Percentiles rank a stretch among this genome's conserved stretches.
Conservation (phyloP, 2,113 vertebrate species). For the Perca schrenkii region DNA sequence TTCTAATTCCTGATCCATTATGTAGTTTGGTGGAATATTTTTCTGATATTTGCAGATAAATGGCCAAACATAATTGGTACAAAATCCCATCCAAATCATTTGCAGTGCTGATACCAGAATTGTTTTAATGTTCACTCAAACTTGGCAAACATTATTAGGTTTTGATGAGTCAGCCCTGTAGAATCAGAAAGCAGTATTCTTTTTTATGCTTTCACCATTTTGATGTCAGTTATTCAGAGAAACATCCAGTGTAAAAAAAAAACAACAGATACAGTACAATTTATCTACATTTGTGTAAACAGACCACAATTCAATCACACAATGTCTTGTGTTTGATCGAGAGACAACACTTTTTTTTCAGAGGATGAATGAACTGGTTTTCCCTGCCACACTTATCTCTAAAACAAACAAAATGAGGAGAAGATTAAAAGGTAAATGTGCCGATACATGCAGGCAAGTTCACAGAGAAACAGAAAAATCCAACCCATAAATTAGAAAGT, state of each 20-base stretch:
- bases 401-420: slow-evolving; percentile 21
- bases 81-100: slow-evolving; percentile 24
- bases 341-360: background rate
- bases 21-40: slow-evolving; percentile 10
- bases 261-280: background rate
- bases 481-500: slow-evolving; percentile 1
- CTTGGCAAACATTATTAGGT: slow-evolving; percentile 21
- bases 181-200: background rate
- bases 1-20: slow-evolving; percentile 20
- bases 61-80: slow-evolving; percentile 23
- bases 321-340: background rate
- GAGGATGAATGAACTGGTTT: slow-evolving; percentile 1
- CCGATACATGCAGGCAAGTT: background rate
- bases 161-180: slow-evolving; percentile 2
- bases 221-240: background rate
- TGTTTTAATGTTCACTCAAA: slow-evolving; percentile 14
- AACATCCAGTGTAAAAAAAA: background rate
- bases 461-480: slow-evolving; percentile 5
- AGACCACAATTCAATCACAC: background rate
- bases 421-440: slow-evolving; percentile 21
- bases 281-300: background rate
- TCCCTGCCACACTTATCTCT: background rate
- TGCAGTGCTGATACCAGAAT: background rate
- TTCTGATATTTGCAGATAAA: slow-evolving; percentile 6
- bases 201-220: slow-evolving; percentile 2